Base-by-base conservation (phyloP, 2,113 vertebrate species). In the Lasiurus cinereus region DNA sequence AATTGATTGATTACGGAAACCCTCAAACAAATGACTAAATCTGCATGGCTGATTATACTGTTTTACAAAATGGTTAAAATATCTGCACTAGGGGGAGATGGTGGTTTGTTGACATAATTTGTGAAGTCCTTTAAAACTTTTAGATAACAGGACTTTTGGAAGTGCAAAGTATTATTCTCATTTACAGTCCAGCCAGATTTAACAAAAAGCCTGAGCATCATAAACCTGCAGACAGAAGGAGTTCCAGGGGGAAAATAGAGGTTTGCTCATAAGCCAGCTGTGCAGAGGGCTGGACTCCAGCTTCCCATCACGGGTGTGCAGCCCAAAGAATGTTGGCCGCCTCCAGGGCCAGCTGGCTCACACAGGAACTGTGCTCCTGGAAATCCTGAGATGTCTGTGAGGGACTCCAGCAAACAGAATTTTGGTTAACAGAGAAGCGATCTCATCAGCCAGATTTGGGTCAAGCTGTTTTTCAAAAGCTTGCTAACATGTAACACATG, bases 221-320 rank as follows among this genome's bases (percentile, higher is more conserved):
- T 96, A 96, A 96, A 95, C 88, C 85, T 95, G 96, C 94, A 96
- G 96, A 96, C 96, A 95, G 96, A 95, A 93, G 92, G 84, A 93
- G 72, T 91, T 97, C 95, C 96, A 90, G 73, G 29, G 84, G 67
- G 69, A 94, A 94, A 92, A 92, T n/a, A 78, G 94, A 94, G 84
- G 88, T 73, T 90, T 92, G 88, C 95, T 95, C 14, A 19, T 85
- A 77, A 92, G 95, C 95, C 97, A 96, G 96, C 96, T 96, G 96
- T 94, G 88, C 43, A 10, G 82, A 96, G 54, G 91, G 92, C 94
- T 88, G 73, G 54, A n/a, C 88, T 97, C 96, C 94, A 96, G 91
- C 88, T 94, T 94, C 96, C 87, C 88, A 88, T 93, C 96, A 86
- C n/a, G 77, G 90, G 85, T 94, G 88, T 94, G 84, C 94, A 94